Evolutionary conservation across 2,113 vertebrate species (phyloP), one percentile per base, ranked within the genome.

Genomic region (Coturnix japonica): DNA sequence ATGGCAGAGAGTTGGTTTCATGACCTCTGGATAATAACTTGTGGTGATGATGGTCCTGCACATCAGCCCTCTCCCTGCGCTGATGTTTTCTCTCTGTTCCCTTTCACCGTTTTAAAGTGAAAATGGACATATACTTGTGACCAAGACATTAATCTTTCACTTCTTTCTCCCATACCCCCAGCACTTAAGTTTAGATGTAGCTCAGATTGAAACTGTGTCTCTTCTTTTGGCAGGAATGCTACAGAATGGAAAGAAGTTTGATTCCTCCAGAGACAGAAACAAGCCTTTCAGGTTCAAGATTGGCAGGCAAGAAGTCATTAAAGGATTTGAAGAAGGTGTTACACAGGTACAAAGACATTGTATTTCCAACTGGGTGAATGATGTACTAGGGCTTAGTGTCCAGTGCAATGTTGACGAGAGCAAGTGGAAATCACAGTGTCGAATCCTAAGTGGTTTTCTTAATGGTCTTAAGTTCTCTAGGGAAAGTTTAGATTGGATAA

Each of bases 201-300:
- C 64, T 60, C 37, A 15, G 56, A 75, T 1, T 86, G 56, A 91
- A 94, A 75, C 41, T 9, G 11, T 88, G 85, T 95, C 33, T 96
- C 57, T 94, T 95, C 71, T 94, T 76, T 96, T 86, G 92, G 66
- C 97, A 99, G 99, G 99, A 39, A 99, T 99, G 98, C 97, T 99
- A 74, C 99, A 99, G 97, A 99, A 99, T 8, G 99, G 99, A 57
- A 99, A 99, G 97, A 99, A 99, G 97, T 99, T 99, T 43, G 99
- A 99, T 97, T 99, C 99, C 22, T 99, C 99, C 81, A 98, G 99
- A 98, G 99, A 99, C 98, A 98, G 99, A 98, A 99, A 99, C 98
- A 99, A 99, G 90, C 98, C 99, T 85, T 99, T 99, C 95, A 99
- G 98, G 95, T 99, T 99, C 98, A 99, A 98, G 97, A 98, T 99